These are phyloP conservation scores for Hermetia illucens DNA, from an alignment of 1,140 invertebrate species.

Conservation along the genomic window DNA sequence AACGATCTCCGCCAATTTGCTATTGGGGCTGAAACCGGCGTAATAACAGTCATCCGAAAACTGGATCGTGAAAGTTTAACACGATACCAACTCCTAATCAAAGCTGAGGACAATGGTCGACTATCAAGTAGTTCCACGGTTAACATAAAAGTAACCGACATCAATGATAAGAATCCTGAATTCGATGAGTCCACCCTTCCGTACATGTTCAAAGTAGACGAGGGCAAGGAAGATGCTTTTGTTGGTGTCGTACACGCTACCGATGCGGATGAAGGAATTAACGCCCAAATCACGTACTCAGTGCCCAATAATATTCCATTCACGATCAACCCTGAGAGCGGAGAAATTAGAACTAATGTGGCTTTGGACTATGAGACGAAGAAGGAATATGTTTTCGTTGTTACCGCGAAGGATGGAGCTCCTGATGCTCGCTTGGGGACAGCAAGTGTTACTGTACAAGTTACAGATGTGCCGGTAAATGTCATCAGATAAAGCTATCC, in stretches of 20 bases:
- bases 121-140: constrained; percentile 67
- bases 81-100: constrained; percentile 68
- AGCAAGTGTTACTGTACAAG: constrained; percentile 65
- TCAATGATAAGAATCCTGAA: constrained; percentile 78
- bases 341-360: constrained; percentile 59
- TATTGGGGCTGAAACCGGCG: constrained; percentile 65
- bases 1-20: constrained; percentile 75
- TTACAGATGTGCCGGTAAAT: constrained; percentile 46
- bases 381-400: constrained; percentile 68
- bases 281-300: constrained; percentile 49
- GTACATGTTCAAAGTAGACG: constrained; percentile 68
- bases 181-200: constrained; percentile 53
- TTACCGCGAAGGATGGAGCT: constrained; percentile 78
- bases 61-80: constrained; percentile 76
- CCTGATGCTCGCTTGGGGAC: constrained; percentile 72
- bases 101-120: constrained; percentile 73
- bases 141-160: constrained; percentile 77
- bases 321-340: constrained; percentile 58
- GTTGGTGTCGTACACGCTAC: constrained; percentile 70
- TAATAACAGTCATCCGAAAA: constrained; percentile 67
- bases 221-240: constrained; percentile 51
- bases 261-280: constrained; percentile 64
- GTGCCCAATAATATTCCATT: constrained; percentile 67
- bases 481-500: background rate
- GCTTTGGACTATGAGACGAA: constrained; percentile 74